Conservation (phyloP, 2,797 vertebrate genomes). For the Pangasius macronema region DNA sequence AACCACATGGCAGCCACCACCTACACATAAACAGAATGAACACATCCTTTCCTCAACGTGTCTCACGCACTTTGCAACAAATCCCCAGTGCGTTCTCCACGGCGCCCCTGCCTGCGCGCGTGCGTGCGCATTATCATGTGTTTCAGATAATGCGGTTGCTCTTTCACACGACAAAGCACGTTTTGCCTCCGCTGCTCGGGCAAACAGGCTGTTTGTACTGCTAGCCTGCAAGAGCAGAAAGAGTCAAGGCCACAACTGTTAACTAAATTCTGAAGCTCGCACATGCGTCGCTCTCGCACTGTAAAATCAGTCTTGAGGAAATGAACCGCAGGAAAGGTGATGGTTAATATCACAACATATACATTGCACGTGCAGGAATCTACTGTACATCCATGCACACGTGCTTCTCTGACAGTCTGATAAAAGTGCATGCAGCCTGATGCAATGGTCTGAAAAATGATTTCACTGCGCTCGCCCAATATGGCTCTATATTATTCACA, state of each 20-base stretch:
- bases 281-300: background rate
- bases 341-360: background rate
- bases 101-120: slow-evolving; percentile 31
- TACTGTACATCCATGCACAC: slow-evolving; percentile 1
- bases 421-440: slow-evolving; percentile 31
- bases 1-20: slow-evolving; percentile 52
- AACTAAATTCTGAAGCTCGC: slow-evolving; percentile 32
- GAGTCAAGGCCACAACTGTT: slow-evolving; percentile 49
- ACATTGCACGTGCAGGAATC: background rate
- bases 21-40: slow-evolving; percentile 51
- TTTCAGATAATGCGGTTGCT: slow-evolving; percentile 57
- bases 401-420: slow-evolving; percentile 12
- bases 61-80: slow-evolving; percentile 48
- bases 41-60: slow-evolving; percentile 42
- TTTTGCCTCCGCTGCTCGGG: slow-evolving; percentile 53
- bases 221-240: slow-evolving; percentile 55
- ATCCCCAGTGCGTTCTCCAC: slow-evolving; percentile 34
- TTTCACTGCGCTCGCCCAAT: slow-evolving; percentile 36
- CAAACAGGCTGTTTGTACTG: slow-evolving; percentile 49
- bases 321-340: background rate
- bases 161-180: slow-evolving; percentile 48
- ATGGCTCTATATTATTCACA: slow-evolving; percentile 46
- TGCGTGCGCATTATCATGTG: slow-evolving; percentile 34
- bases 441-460: slow-evolving; percentile 36
- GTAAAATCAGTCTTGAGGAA: background rate